Conservation (phyloP, 2,888 invertebrate species). For the Brenthis hecate region DNA sequence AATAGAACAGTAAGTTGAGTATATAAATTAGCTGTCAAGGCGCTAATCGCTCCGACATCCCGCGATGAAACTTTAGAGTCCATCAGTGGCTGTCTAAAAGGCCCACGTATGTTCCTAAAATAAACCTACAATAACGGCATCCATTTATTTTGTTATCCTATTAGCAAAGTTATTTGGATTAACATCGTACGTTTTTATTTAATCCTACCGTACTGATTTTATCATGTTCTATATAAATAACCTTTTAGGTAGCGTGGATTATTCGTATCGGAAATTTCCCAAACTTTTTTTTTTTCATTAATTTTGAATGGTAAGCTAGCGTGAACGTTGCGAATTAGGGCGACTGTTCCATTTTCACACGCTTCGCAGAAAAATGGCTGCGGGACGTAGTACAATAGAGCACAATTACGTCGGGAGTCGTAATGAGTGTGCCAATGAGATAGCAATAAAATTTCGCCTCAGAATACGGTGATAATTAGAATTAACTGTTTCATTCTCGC, state of each 20-base stretch:
- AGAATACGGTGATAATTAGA: conserved; percentile 79
- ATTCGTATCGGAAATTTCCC: conserved; percentile 44
- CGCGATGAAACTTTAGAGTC: conserved; percentile 80
- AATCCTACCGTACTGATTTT: background rate
- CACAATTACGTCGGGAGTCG: conserved; percentile 67
- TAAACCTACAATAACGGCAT: conserved; percentile 67
- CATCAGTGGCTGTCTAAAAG: conserved; percentile 75
- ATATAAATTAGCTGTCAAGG: conserved; percentile 81
- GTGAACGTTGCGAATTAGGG: conserved; percentile 56
- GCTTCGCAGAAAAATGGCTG: conserved; percentile 69
- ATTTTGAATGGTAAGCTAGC: conserved; percentile 46
- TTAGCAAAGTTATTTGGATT: conserved; percentile 56
- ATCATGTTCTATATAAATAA: conserved; percentile 25
- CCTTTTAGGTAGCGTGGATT: conserved; percentile 29
- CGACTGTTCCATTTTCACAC: conserved; percentile 72
- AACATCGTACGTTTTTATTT: conserved; percentile 36
- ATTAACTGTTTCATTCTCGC: conserved; percentile 79
- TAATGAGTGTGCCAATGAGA: conserved; percentile 79
- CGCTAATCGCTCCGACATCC: conserved; percentile 80
- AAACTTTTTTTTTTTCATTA: conserved; percentile 32
- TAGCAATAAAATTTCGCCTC: conserved; percentile 78
- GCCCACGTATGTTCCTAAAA: conserved; percentile 66
- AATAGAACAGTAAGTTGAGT: conserved; percentile 81
- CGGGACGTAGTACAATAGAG: conserved; percentile 64
- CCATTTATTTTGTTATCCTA: conserved; percentile 57